These are phyloP conservation scores for Chloroceryle inda DNA, from an alignment of 2,797 vertebrate genomes.

Conservation along the genomic window DNA sequence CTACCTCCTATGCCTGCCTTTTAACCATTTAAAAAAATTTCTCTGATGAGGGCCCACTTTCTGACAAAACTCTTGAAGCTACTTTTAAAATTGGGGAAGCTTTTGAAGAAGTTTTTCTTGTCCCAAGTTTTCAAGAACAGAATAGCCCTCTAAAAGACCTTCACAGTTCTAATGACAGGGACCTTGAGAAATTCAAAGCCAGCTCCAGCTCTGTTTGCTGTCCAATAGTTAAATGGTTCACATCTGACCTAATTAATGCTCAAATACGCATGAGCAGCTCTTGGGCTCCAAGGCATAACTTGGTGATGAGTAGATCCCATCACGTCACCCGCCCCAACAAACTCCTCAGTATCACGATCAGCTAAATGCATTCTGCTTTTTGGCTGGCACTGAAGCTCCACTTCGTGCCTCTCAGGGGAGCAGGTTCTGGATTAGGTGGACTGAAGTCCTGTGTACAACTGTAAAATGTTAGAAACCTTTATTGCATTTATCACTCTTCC, in stretches of 20 bases:
- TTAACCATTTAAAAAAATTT: not conserved
- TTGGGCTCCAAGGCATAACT: not conserved
- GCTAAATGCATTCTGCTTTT: not conserved
- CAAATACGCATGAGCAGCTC: not conserved
- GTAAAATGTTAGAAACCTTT: not conserved
- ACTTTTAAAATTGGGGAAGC: not conserved
- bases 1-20: not conserved
- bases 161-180: not conserved
- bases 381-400: not conserved
- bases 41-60: not conserved
- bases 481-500: not conserved
- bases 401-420: not conserved
- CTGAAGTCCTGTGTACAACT: not conserved
- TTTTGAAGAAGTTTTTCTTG: not conserved
- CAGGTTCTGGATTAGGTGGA: not conserved
- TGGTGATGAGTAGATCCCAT: not conserved
- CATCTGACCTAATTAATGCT: not conserved
- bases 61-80: not conserved
- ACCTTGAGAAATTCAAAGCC: not conserved
- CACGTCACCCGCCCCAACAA: no score
- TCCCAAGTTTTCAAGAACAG: not conserved
- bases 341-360: fast-evolving
- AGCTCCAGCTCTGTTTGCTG: not conserved
- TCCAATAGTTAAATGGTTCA: not conserved
- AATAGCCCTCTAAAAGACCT: not conserved